Conservation (phyloP, 2,113 vertebrate genomes). For the Hippolais icterina region DNA sequence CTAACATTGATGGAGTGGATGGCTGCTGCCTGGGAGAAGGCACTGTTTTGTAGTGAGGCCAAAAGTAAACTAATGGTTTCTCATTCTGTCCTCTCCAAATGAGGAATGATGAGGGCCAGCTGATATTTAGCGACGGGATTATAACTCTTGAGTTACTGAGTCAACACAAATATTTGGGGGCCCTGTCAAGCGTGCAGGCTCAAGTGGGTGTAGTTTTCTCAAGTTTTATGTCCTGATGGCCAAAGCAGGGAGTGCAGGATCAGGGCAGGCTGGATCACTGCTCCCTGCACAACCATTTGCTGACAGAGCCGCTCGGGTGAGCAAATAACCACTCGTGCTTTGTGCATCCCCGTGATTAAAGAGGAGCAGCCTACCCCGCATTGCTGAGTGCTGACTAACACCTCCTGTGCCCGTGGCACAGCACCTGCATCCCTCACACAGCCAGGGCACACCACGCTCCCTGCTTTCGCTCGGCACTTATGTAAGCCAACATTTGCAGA, state of each 20-base stretch:
- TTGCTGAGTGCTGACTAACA: not conserved
- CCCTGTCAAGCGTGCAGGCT: not conserved
- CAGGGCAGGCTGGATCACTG: not conserved
- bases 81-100: not conserved
- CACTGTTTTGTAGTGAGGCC: not conserved
- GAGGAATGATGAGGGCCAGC: not conserved
- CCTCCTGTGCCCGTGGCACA: not conserved
- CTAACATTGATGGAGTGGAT: not conserved
- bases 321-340: not conserved
- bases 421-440: not conserved
- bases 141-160: not conserved
- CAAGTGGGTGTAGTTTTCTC: not conserved
- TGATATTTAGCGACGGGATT: not conserved
- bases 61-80: conserved; percentile 15
- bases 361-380: not conserved
- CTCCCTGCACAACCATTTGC: not conserved
- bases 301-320: not conserved
- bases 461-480: rapidly evolving
- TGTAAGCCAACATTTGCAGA: not conserved
- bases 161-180: conserved; percentile 2
- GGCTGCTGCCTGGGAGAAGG: not conserved
- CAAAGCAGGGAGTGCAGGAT: not conserved
- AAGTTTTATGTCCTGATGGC: not conserved
- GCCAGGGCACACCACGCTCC: rapidly evolving
- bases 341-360: not conserved